Evolutionary conservation across 2,797 vertebrate species (phyloP), one percentile per base, ranked within the genome.

Genomic region (Sebastes aleutianus): DNA sequence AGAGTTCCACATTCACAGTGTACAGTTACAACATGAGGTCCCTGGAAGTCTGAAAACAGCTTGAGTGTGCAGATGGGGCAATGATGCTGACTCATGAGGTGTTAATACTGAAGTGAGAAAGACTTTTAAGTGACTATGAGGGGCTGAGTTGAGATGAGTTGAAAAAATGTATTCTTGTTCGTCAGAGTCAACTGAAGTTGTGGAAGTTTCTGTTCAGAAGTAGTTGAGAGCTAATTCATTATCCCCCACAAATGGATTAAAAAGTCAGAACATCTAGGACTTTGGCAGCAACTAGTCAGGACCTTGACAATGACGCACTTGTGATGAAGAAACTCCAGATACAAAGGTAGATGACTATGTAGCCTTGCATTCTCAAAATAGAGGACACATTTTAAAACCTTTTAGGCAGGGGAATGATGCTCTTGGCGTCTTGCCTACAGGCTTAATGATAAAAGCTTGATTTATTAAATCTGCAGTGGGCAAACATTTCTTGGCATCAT

Each of bases 61-160:
- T 84, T 80, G 67, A 72, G 76, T 74, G 67, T 86, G 65, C 87
- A 87, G 83, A 90, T 77, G 72, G 75, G 62, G 77, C 67, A 26
- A 39, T 29, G 80, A 39, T 29, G 80, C 79, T 90, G 81, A 91
- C 69, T 87, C 85, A 86, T 50, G 58, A 70, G 75, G 74, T 78
- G 86, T 87, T 83, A 70, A 78, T 31, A 62, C 36, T 24, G 31
- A 83, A 56, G 70, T 79, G 82, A 79, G 73, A 76, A 75, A 27
- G 29, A 70, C 50, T 84, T 74, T 24, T 66, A 81, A 80, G 57
- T 47, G 66, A 74, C 57, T 75, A 20, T 66, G 43, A 76, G 29
- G 29, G 24, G 29, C 68, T 32, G 63, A 73, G 20, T 26, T 79
- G 6, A 53, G 57, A 69, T 67, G 32, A 61, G 58, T 16, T 79